Evolutionary conservation across 2,113 vertebrate genomes (phyloP).

Genomic region (Mustelus asterias): DNA sequence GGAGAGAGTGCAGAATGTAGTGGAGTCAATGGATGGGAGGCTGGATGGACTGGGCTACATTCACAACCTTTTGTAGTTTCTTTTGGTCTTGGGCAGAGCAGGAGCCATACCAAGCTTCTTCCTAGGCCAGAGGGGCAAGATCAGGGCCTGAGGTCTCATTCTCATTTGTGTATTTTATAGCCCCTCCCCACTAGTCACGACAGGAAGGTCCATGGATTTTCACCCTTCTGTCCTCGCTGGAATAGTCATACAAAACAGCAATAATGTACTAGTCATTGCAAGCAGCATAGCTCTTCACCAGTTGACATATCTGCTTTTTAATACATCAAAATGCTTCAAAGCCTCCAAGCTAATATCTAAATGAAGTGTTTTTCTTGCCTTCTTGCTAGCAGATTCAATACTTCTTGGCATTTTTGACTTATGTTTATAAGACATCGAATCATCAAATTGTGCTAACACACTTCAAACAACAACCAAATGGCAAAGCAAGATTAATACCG

Average conservation of each 20-base stretch:
- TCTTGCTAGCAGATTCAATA: background rate
- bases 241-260: background rate
- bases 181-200: background rate
- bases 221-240: background rate
- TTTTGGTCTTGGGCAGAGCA: no score
- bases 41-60: no score
- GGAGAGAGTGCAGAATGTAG: no score
- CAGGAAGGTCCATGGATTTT: background rate
- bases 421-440: no score
- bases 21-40: no score
- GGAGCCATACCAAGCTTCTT: background rate
- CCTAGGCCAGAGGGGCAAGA: background rate
- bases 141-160: background rate
- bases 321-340: no score
- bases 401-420: no score
- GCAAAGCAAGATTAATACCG: background rate
- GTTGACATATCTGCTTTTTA: background rate
- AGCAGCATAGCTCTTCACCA: background rate
- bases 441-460: background rate
- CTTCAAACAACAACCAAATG: background rate
- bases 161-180: background rate
- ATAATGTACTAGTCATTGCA: background rate
- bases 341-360: no score
- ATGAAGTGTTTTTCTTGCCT: no score
- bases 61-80: no score